phyloP scores from a whole-genome alignment of 2,113 vertebrate genomes.

The Odobenus rosmarus region DNA sequence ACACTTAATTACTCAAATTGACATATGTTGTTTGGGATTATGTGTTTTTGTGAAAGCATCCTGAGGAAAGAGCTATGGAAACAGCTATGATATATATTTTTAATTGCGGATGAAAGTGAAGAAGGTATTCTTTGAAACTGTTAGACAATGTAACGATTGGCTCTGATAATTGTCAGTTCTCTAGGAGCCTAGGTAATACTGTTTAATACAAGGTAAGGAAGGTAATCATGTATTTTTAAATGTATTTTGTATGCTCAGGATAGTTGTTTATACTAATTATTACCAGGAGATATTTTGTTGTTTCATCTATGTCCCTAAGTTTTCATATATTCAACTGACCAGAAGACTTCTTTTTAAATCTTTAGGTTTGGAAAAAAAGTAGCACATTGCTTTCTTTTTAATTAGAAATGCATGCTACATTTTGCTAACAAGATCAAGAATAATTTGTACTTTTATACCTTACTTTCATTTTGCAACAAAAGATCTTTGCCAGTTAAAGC shows the following conservation, averaged over 20 bases:
- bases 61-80: neutral
- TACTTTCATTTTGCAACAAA: neutral
- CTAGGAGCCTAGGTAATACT: neutral
- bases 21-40: neutral
- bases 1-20: neutral
- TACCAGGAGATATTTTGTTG: neutral
- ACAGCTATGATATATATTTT: neutral
- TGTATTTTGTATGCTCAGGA: neutral
- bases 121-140: neutral
- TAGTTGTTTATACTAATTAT: neutral
- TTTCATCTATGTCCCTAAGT: neutral
- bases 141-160: neutral
- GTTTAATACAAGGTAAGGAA: neutral
- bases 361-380: neutral
- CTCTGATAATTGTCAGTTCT: neutral
- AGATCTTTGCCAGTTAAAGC: neutral
- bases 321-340: neutral
- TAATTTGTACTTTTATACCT: neutral
- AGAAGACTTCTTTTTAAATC: neutral
- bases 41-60: neutral
- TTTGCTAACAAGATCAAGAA: neutral
- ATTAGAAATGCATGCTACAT: neutral
- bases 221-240: neutral
- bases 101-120: neutral
- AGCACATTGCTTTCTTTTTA: neutral